A percentile compares a stretch with the other conserved stretches of the same genome.
These are phyloP conservation scores for Chouioia cunea DNA, from an alignment of 2,888 invertebrate genomes.

Conservation along the genomic window DNA sequence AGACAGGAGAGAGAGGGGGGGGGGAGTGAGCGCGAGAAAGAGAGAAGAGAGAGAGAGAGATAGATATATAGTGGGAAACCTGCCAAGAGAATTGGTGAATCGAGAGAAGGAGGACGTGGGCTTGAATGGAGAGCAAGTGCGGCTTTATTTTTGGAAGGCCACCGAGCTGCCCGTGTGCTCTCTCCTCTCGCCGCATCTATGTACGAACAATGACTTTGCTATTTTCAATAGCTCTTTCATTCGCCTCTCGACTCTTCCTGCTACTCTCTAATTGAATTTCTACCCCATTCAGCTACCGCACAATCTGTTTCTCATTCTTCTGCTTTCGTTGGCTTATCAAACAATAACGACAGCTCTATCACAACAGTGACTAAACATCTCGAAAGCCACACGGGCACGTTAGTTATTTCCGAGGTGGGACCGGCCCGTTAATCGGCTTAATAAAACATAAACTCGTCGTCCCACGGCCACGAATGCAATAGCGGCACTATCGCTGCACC, in stretches of 20 bases:
- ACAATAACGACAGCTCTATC: slow-evolving; percentile 29
- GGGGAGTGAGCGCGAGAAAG: too few species aligned
- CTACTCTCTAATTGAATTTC: too few species aligned
- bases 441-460: slow-evolving; percentile 13
- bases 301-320: too few species aligned
- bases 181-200: neutral
- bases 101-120: slow-evolving; percentile 15
- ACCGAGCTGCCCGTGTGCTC: too few species aligned
- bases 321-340: slow-evolving; percentile 20
- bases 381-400: neutral
- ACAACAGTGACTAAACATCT: neutral
- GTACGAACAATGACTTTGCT: slow-evolving; percentile 25
- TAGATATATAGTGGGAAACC: slow-evolving; percentile 9
- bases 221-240: too few species aligned
- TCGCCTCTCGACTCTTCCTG: too few species aligned
- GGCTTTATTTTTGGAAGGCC: slow-evolving; percentile 31
- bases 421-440: slow-evolving; percentile 32
- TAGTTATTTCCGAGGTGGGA: slow-evolving; percentile 34
- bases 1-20: too few species aligned
- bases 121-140: slow-evolving; percentile 17
- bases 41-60: neutral
- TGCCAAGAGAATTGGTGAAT: slow-evolving; percentile 42
- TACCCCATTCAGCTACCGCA: too few species aligned
- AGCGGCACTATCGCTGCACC: slow-evolving; percentile 33
- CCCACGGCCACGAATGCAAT: slow-evolving; percentile 10